Conservation (phyloP, 2,797 vertebrate species). For the Dicrostonyx torquatus region DNA sequence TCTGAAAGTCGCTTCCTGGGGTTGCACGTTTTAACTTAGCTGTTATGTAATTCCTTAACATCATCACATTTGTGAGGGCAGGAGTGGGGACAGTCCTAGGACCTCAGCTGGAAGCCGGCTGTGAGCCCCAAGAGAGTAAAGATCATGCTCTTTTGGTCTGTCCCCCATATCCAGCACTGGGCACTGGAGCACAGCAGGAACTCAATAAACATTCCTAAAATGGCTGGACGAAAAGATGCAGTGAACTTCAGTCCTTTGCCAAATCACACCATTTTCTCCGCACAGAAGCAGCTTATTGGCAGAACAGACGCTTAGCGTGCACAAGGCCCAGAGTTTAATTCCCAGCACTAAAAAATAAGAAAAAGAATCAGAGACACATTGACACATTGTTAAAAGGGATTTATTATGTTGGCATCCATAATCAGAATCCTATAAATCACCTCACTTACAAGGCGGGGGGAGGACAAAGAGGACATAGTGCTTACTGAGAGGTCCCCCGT, state of each 20-base stretch:
- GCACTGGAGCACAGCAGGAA: neutral
- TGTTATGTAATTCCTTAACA: neutral
- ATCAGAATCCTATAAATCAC: neutral
- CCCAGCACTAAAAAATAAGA: neutral
- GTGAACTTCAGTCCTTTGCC: neutral
- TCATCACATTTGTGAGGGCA: neutral
- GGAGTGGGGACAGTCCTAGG: neutral
- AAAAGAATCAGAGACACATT: neutral
- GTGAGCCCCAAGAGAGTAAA: neutral
- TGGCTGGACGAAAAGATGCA: neutral
- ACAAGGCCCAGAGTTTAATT: neutral
- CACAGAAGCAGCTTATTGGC: neutral
- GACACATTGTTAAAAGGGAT: neutral
- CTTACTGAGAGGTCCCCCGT: neutral
- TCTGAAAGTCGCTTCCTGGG: neutral
- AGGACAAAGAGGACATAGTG: neutral
- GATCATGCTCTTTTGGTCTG: neutral
- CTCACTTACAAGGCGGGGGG: neutral
- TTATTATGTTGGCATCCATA: constrained; percentile 14
- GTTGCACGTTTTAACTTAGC: constrained; percentile 14
- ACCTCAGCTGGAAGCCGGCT: neutral
- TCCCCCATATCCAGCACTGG: neutral
- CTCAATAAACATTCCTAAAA: neutral
- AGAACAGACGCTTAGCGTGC: too few relatives aligned
- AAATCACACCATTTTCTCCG: neutral